phyloP scores from a whole-genome alignment of 2,113 vertebrate species.

The Suricata suricatta region DNA sequence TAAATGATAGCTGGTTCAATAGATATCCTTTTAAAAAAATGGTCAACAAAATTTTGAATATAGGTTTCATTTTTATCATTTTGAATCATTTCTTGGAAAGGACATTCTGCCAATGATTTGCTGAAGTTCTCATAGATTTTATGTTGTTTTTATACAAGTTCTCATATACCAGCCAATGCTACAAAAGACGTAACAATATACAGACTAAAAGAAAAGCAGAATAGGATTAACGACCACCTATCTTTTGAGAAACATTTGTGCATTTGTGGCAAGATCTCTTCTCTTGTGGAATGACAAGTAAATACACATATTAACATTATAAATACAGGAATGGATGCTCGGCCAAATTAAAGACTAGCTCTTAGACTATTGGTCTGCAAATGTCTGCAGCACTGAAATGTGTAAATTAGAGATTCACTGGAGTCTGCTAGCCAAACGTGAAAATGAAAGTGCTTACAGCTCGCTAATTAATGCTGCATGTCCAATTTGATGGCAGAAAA shows the following conservation, averaged over 20 bases:
- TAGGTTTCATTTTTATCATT: background rate
- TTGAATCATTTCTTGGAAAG: background rate
- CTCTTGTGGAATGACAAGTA: background rate
- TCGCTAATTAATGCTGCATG: constrained; percentile 43
- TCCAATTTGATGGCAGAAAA: background rate
- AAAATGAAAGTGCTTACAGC: constrained; percentile 46
- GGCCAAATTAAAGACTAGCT: background rate
- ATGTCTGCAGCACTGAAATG: constrained; percentile 46
- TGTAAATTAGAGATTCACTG: constrained; percentile 59
- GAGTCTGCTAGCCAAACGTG: constrained; percentile 32
- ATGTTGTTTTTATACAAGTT: background rate
- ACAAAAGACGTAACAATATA: background rate
- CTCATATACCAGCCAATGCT: background rate
- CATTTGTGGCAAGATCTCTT: background rate
- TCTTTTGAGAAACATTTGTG: background rate
- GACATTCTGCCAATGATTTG: constrained; percentile 25
- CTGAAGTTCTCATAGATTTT: background rate
- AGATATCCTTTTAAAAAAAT: background rate
- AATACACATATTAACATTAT: background rate
- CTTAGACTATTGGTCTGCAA: constrained; percentile 47
- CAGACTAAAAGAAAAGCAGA: background rate
- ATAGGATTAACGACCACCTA: background rate
- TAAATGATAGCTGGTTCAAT: background rate
- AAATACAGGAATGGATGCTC: background rate
- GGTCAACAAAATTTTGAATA: background rate